Conservation (phyloP, 2,797 vertebrate genomes). For the Hypotaenidia philippensis region DNA sequence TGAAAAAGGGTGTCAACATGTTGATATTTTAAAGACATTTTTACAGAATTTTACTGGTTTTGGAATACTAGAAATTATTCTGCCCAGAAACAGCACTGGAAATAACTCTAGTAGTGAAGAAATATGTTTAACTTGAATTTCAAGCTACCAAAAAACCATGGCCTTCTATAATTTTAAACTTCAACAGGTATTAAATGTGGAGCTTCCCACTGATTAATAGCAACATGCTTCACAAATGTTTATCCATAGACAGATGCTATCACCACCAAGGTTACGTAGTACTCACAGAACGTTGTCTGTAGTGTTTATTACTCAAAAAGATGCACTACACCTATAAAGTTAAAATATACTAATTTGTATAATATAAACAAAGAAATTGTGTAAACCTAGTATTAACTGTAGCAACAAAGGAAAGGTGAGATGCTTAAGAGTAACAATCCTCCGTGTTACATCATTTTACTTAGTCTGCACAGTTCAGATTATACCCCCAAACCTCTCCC, state of each 20-base stretch:
- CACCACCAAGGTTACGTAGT: not conserved
- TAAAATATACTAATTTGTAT: not conserved
- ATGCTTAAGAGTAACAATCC: not conserved
- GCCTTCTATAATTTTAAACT: not conserved
- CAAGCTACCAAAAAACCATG: not conserved
- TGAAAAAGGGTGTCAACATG: fast-evolving
- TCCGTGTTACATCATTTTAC: not conserved
- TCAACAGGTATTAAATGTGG: not conserved
- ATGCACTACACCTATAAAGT: not conserved
- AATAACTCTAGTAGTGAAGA: not conserved
- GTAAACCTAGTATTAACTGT: not conserved
- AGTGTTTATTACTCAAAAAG: not conserved
- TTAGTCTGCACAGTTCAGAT: not conserved
- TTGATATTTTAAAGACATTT: not conserved
- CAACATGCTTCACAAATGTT: not conserved
- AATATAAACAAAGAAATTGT: not conserved
- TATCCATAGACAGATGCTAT: not conserved
- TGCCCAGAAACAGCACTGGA: not conserved
- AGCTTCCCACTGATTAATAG: not conserved
- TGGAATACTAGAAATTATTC: not conserved
- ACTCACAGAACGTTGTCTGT: not conserved
- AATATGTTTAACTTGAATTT: not conserved
- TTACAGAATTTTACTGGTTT: not conserved
- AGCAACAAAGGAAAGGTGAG: not conserved
- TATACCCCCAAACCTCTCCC: not conserved